A percentile compares a stretch with the other conserved stretches of the same genome.
phyloP scores from a whole-genome alignment of 1,140 invertebrate species.

The Drosophila varians region DNA sequence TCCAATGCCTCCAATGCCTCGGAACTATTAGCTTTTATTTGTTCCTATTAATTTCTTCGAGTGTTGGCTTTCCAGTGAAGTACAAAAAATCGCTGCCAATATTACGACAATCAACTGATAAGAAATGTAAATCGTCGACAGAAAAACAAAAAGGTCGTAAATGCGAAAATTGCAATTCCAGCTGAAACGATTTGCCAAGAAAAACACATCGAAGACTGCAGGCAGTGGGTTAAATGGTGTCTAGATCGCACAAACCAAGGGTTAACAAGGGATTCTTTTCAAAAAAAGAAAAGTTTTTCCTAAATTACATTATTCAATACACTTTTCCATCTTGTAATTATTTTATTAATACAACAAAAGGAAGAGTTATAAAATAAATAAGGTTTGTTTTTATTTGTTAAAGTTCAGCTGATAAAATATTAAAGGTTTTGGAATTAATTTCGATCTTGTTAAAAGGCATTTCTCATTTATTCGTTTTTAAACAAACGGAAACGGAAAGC shows the following conservation, averaged over 20 bases:
- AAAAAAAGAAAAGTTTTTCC: too few relatives aligned
- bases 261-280: background rate
- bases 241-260: background rate
- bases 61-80: constrained; percentile 14
- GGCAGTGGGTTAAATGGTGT: constrained; percentile 24
- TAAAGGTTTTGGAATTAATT: too few relatives aligned
- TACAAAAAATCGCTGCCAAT: constrained; percentile 37
- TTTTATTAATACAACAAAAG: too few relatives aligned
- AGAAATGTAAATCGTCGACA: constrained; percentile 57
- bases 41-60: constrained; percentile 9
- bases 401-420: too few relatives aligned
- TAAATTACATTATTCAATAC: too few relatives aligned
- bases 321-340: too few relatives aligned
- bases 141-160: background rate
- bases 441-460: too few relatives aligned
- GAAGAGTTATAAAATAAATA: too few relatives aligned
- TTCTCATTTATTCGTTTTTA: too few relatives aligned
- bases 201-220: background rate
- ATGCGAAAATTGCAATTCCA: constrained; percentile 24
- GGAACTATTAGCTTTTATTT: background rate
- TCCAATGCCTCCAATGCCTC: constrained; percentile 1
- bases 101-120: constrained; percentile 70
- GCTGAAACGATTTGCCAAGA: background rate
- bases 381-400: too few relatives aligned
- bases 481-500: too few relatives aligned